Conservation (phyloP, 2,113 vertebrate species). For the Platycercus adscitus region DNA sequence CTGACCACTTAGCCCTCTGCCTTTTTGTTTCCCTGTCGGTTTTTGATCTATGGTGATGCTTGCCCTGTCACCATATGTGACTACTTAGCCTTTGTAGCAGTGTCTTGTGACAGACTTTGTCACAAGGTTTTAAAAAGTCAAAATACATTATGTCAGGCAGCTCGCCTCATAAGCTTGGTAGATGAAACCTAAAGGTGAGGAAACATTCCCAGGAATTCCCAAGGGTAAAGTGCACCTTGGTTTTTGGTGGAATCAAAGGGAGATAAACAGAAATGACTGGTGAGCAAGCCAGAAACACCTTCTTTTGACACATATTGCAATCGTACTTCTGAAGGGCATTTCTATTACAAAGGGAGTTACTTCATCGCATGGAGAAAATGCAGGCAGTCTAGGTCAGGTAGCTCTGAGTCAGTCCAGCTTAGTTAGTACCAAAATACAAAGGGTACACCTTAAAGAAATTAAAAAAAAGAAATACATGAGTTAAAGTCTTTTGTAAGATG, state of each 20-base stretch:
- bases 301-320: background rate
- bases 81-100: constrained; percentile 17
- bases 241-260: background rate
- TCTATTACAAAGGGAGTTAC: background rate
- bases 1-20: constrained; percentile 26
- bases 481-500: background rate
- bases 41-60: constrained; percentile 52
- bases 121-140: constrained; percentile 54
- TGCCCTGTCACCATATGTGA: constrained; percentile 56
- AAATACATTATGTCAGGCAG: constrained; percentile 11
- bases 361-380: background rate
- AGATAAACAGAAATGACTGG: background rate
- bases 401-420: background rate
- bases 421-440: background rate
- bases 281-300: background rate
- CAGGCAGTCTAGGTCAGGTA: background rate
- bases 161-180: background rate
- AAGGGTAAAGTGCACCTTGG: background rate
- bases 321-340: background rate
- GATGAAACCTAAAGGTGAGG: background rate
- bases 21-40: constrained; percentile 28
- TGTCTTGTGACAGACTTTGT: constrained; percentile 30
- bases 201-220: background rate
- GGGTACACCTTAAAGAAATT: background rate
- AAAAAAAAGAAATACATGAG: background rate